Evolutionary conservation across 2,113 vertebrate species (phyloP).

Genomic region (Engraulis encrasicolus): DNA sequence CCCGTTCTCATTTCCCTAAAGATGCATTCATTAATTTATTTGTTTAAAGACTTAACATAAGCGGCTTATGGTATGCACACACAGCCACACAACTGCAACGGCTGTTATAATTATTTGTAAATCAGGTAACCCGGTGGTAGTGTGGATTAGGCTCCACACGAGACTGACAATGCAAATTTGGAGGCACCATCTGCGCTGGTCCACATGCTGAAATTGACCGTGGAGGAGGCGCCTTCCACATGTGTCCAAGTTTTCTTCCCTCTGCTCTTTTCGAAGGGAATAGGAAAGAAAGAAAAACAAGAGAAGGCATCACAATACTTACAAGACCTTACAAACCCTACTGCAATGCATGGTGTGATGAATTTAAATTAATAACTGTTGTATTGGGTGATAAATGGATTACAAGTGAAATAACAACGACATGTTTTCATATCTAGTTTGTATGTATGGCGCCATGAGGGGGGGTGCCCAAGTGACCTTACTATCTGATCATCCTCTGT

Average conservation of each 20-base stretch:
- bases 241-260: conserved; percentile 31
- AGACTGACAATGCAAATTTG: conserved; percentile 40
- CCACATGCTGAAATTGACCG: conserved; percentile 26
- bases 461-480: too few species aligned
- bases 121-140: conserved; percentile 45
- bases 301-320: not conserved
- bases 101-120: conserved; percentile 57
- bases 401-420: too few species aligned
- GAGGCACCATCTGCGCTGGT: conserved; percentile 35
- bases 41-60: conserved; percentile 56
- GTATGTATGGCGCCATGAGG: too few species aligned
- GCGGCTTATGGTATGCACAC: conserved; percentile 50
- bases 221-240: conserved; percentile 30
- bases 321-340: too few species aligned
- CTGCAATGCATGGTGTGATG: too few species aligned
- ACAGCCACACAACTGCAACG: conserved; percentile 56
- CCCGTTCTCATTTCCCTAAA: conserved; percentile 71
- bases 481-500: not conserved
- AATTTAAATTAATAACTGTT: too few species aligned
- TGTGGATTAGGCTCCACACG: conserved; percentile 46
- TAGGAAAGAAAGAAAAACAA: not conserved
- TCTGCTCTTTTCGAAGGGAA: not conserved
- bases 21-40: conserved; percentile 64
- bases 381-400: too few species aligned
- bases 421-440: too few species aligned